Base-by-base conservation (phyloP, 2,888 invertebrate genomes). In the Sinotaia quadrata region DNA sequence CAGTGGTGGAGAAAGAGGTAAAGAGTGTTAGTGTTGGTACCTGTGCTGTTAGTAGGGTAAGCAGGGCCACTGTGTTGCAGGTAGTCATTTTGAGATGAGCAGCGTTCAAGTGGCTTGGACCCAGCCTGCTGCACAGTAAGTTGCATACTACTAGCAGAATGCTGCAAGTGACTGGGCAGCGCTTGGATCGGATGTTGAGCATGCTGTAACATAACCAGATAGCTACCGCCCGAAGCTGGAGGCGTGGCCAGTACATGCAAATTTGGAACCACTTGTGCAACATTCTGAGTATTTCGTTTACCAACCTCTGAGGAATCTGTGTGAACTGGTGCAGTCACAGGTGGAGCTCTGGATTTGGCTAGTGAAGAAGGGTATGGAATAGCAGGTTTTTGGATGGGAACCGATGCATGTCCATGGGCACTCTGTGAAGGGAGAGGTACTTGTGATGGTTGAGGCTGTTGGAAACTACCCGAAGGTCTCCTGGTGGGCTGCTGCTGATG, bases 21-120 rank as follows among this genome's bases (percentile, higher is more conserved):
- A n/a, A n/a, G 21, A n/a, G 47, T 52, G 41, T 65, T 65, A 65
- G 68, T 62, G 36, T 56, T 61, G 52, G 63, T 69, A 73, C 70
- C 73, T 73, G 69, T 33, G 31, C 36, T 41, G 63, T 70, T 70
- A 70, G 65, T 65, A 59, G 67, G 52, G 41, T 47, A 59, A 52
- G 59, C 57, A 58, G 52, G 41, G 62, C 62, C 68, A 68, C 67
- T 68, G 44, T 74, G 71, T 68, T 72, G 70, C 69, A 74, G 75
- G 67, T 73, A 73, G 66, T 75, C 77, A 18, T 74, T 75, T 41
- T 75, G 75, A 33, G 73, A 75, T 44, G 75, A 57, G 52, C 69
- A 67, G 49, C 75, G 65, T 63, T 74, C 75, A 51, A 77, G 60
- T n/a, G 72, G 72, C 15, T 65, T 67, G 10, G 62, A 34, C 7